Evolutionary conservation across 2,113 vertebrate species (phyloP).

Genomic region (Phodopus roborovskii): DNA sequence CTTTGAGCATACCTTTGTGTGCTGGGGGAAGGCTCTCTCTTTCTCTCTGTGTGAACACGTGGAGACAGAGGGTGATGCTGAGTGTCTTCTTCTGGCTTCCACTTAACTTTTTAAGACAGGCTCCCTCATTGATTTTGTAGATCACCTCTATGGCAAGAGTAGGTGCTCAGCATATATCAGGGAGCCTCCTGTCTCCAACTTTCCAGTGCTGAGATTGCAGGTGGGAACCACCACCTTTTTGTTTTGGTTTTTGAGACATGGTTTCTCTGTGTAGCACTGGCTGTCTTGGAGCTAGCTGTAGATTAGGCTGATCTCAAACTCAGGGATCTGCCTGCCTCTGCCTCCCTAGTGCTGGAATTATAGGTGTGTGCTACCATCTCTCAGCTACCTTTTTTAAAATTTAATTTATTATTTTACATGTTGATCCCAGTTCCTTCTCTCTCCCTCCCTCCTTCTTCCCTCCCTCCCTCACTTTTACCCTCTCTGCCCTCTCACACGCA

Average conservation of each 20-base stretch:
- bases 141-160: background rate
- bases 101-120: background rate
- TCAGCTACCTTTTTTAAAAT: background rate
- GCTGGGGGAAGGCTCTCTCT: background rate
- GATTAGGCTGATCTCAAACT: background rate
- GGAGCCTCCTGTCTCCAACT: background rate
- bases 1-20: background rate
- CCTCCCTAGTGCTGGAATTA: background rate
- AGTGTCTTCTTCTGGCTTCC: background rate
- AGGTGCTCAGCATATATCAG: background rate
- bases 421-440: too few species aligned
- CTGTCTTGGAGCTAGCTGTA: background rate
- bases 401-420: too few species aligned
- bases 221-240: background rate
- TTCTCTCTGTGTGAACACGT: background rate
- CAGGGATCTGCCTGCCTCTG: background rate
- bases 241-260: background rate
- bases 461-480: too few species aligned
- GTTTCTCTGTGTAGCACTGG: background rate
- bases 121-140: background rate
- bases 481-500: too few species aligned
- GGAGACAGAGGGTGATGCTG: background rate
- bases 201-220: too few species aligned
- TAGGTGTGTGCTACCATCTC: too few species aligned
- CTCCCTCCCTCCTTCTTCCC: too few species aligned